phyloP scores from a whole-genome alignment of 2,797 vertebrate species.

The Natrix natrix region DNA sequence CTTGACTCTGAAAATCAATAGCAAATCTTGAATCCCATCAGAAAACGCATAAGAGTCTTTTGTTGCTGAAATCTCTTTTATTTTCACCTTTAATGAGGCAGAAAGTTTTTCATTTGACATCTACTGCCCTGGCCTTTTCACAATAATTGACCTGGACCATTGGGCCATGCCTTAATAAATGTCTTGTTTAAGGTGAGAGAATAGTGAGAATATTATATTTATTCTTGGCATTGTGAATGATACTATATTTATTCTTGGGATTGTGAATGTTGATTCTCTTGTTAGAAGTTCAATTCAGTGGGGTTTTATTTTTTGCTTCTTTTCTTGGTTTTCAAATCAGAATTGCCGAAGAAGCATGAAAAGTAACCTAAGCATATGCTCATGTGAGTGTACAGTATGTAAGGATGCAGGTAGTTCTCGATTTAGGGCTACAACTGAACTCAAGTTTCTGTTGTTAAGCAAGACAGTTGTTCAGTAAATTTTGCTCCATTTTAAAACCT shows the following conservation, averaged over 20 bases:
- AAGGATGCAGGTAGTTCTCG: not conserved
- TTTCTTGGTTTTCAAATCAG: constrained; percentile 29
- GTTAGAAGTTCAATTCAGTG: constrained; percentile 27
- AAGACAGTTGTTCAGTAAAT: not conserved
- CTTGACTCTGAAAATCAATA: constrained; percentile 62
- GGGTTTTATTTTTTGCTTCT: not conserved
- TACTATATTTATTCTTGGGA: constrained; percentile 20
- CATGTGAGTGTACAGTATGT: not conserved
- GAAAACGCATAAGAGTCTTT: constrained; percentile 35
- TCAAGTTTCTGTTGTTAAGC: not conserved
- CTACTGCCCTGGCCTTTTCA: constrained; percentile 47
- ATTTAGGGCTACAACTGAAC: not conserved
- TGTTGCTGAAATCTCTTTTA: constrained; percentile 57
- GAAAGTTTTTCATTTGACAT: constrained; percentile 53
- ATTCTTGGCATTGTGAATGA: not conserved
- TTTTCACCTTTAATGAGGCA: constrained; percentile 67
- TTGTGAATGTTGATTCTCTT: constrained; percentile 22
- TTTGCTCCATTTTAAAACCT: not conserved
- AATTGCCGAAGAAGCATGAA: not conserved
- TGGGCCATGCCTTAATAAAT: constrained; percentile 46
- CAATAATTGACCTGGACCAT: constrained; percentile 55
- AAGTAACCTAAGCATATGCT: not conserved
- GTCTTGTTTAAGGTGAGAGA: constrained; percentile 13
- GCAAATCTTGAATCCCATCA: constrained; percentile 62
- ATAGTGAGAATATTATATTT: constrained; percentile 24